These are phyloP conservation scores for Apeltes quadracus DNA, from an alignment of 2,113 vertebrate species.

Conservation along the genomic window DNA sequence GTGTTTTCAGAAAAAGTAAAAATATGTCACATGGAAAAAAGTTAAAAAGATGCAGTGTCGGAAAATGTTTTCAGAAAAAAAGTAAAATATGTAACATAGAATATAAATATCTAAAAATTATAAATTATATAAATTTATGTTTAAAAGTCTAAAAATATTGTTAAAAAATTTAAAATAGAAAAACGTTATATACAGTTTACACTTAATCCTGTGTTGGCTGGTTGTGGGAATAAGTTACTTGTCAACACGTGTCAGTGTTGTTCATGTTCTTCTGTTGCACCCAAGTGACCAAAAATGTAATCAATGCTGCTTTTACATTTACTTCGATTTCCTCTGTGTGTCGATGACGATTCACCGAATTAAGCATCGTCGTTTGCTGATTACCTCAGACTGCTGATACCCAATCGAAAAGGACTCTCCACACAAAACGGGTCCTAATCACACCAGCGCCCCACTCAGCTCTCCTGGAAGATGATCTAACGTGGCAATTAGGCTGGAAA, in stretches of 20 bases:
- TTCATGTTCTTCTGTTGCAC: neutral
- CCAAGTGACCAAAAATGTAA: neutral
- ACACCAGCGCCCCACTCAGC: slow-evolving; percentile 29
- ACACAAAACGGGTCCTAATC: slow-evolving; percentile 31
- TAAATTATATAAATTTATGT: too few relatives aligned
- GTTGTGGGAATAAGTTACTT: neutral
- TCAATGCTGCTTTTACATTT: neutral
- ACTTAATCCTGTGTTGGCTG: neutral
- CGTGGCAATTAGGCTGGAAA: slow-evolving; percentile 20
- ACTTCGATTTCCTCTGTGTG: neutral
- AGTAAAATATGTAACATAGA: too few relatives aligned
- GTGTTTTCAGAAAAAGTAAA: too few relatives aligned
- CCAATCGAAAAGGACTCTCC: slow-evolving; percentile 26
- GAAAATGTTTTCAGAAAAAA: too few relatives aligned
- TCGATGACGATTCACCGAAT: slow-evolving; percentile 11
- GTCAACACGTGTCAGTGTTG: neutral
- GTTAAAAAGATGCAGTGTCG: too few relatives aligned
- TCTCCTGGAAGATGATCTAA: slow-evolving; percentile 60
- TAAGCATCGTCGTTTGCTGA: slow-evolving; percentile 30
- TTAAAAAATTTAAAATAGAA: too few relatives aligned
- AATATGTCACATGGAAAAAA: too few relatives aligned
- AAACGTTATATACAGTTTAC: neutral
- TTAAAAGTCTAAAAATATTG: too few relatives aligned
- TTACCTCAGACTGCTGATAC: slow-evolving; percentile 47
- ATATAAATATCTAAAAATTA: too few relatives aligned